Base-by-base conservation (phyloP, 2,797 vertebrate genomes). In the Sebastes oblongus region DNA sequence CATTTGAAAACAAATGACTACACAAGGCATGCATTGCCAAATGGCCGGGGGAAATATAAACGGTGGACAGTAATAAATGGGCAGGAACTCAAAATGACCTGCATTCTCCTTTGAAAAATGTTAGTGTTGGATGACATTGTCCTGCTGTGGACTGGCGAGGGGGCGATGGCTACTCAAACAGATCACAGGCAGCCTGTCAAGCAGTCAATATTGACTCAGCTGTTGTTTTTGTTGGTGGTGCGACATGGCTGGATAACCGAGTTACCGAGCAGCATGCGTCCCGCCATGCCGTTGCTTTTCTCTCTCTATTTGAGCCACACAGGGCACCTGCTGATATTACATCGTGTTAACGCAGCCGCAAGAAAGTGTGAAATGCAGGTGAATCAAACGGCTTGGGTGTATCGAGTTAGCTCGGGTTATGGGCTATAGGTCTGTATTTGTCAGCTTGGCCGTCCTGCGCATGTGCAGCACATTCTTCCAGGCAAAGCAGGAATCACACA, bases 161-260 rank as follows among this genome's bases (percentile, higher is more conserved):
- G 86, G 82, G 82, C 72, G 90, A 81, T 67, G 80, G 86, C 81
- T 81, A 81, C 82, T 91, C 90, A 91, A 92, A 92, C 92, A 91
- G 88, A 90, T 88, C 82, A 71, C 85, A 84, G 81, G 85, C 88
- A 89, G 92, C 80, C 64, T 77, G 88, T 92, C 90, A 91, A 90
- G 91, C 90, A 80, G 84, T 93, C 93, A 95, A 95, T 95, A 95
- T 95, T 95, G 89, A 92, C 91, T 94, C 95, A 95, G 95, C 94
- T 95, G 94, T 91, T 91, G 90, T 39, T 88, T 81, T 77, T 91
- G 88, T 75, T 88, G 87, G 85, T 82, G 89, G 42, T 83, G 88
- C 56, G 62, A 88, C 83, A 85, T 52, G 78, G 84, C 77, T 85
- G 91, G 79, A 88, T 88, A 75, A 83, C 85, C 58, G 79, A 82